Evolutionary conservation across 2,113 vertebrate species (phyloP).

Genomic region (Atherinomorus stipes): DNA sequence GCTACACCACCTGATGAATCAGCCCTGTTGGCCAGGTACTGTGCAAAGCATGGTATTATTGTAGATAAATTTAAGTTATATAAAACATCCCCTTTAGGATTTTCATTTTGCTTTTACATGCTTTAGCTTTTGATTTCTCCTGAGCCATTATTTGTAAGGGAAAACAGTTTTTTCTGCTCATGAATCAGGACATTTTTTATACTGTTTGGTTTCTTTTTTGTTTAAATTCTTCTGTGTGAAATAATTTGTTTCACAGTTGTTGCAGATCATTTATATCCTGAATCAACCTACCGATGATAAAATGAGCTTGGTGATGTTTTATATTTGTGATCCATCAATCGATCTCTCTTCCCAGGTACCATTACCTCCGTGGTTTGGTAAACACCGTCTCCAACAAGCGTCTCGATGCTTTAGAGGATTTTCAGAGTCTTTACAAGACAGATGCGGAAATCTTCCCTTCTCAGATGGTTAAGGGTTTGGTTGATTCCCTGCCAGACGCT

Average conservation of each 20-base stretch:
- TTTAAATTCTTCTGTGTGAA: background rate
- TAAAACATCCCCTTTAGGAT: background rate
- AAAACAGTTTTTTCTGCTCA: conserved; percentile 6
- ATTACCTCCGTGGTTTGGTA: conserved; percentile 93
- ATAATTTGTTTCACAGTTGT: background rate
- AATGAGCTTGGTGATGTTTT: background rate
- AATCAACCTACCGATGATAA: background rate
- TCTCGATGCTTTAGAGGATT: conserved; percentile 90
- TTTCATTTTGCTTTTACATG: background rate
- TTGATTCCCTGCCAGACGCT: conserved; percentile 79
- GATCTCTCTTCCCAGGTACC: conserved; percentile 84
- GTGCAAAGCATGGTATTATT: background rate
- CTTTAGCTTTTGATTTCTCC: background rate
- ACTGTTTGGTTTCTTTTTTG: too few relatives aligned
- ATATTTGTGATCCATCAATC: conserved; percentile 33
- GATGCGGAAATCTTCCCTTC: conserved; percentile 92
- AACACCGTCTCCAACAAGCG: conserved; percentile 87
- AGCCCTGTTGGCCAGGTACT: conserved; percentile 88
- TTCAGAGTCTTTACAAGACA: conserved; percentile 95
- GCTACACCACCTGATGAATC: conserved; percentile 83
- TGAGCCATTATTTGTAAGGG: background rate
- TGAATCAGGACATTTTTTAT: background rate
- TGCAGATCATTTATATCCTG: too few relatives aligned
- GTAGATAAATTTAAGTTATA: background rate
- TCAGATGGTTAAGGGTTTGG: conserved; percentile 87